phyloP scores from a whole-genome alignment of 2,113 vertebrate species.

The Ammospiza nelsoni region DNA sequence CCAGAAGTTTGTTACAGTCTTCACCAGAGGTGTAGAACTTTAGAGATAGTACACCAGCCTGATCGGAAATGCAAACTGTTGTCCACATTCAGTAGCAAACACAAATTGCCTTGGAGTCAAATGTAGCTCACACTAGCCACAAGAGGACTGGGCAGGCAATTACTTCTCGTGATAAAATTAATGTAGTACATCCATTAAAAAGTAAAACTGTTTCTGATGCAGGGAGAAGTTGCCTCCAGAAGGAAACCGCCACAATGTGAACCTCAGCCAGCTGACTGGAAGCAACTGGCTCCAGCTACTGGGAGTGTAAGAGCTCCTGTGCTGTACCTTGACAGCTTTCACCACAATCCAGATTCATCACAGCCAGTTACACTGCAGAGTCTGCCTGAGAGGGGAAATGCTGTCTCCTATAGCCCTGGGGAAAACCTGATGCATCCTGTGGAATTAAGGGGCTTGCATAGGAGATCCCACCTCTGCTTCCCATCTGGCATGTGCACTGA shows the following conservation, averaged over 20 bases:
- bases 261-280: background rate
- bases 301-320: background rate
- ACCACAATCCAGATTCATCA: background rate
- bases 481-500: accelerated
- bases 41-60: background rate
- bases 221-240: background rate
- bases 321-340: background rate
- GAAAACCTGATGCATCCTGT: background rate
- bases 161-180: background rate
- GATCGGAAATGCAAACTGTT: background rate
- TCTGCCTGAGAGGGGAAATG: background rate
- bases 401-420: background rate
- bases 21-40: background rate
- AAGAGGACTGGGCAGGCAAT: background rate
- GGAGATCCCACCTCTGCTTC: background rate
- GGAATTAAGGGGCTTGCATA: background rate
- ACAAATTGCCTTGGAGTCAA: background rate
- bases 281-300: background rate
- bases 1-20: background rate
- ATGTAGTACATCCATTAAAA: background rate
- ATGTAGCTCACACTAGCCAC: no score
- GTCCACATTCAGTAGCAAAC: background rate
- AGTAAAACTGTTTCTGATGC: background rate
- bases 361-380: accelerated
- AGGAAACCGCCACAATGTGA: background rate